Evolutionary conservation across 2,888 invertebrate species (phyloP), one percentile per base, ranked within the genome.

Genomic region (Drosophila greeni): DNA sequence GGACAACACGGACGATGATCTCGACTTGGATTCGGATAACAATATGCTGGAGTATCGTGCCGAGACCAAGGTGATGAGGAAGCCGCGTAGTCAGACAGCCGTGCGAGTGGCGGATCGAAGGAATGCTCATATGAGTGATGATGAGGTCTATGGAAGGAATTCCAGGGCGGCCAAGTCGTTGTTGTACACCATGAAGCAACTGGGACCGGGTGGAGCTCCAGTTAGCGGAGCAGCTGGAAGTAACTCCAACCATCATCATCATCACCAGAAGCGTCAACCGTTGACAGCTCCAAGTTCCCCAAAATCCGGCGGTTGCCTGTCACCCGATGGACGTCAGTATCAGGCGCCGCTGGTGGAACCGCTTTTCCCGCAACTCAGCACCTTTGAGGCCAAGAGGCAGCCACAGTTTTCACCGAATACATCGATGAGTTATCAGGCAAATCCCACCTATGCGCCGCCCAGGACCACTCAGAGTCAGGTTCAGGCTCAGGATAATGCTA

Each of bases 61-160:
- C 45, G 92, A 93, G 66, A 92, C 93, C 49, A 92, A 92, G 82
- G 94, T 94, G n/a, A 94, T 94, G 94, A 90, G 91, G 51, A 94
- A 93, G 0, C 94, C 94, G 0, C 92, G 93, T 64, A 91, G 92
- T 62, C 94, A 94, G 82, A 92, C 92, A 71, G 95, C 94, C 34
- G 92, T 93, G 16, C 92, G 93, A 18, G 90, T 89, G 8, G 84
- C 85, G 3, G 80, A 74, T 0, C 77, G 86, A 3, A 82, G 87
- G 16, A 86, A 87, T 2, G 83, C 82, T 0, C 86, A 87, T 33
- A 76, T 86, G 20, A 86, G 88, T 37, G 87, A 88, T 73, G 90
- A 91, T 73, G 91, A 91, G 66, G 85, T 85, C 3, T 87, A 82
- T 48, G 89, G 87, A 9, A 85, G 87, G 23, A 90, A 91, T 74